These are phyloP conservation scores for Perccottus glenii DNA, from an alignment of 2,113 vertebrate genomes.

Conservation along the genomic window DNA sequence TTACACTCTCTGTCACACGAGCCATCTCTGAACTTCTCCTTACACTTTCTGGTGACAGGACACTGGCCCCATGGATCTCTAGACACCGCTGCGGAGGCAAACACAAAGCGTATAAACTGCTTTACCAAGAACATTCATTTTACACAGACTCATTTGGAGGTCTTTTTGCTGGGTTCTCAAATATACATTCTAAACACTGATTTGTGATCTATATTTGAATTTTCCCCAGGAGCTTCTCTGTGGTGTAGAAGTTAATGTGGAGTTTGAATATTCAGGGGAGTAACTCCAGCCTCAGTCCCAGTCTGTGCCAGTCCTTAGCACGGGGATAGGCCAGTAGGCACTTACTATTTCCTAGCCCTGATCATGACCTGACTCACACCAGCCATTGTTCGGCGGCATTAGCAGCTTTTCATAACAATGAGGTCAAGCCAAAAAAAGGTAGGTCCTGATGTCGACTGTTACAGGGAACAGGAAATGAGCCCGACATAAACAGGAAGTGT, in stretches of 20 bases:
- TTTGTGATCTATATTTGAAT: no score
- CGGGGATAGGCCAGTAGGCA: no score
- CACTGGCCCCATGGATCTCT: constrained; percentile 84
- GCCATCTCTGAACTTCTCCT: constrained; percentile 82
- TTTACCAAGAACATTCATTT: no score
- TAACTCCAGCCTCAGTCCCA: no score
- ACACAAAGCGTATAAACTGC: neutral
- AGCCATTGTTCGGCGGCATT: constrained; percentile 57
- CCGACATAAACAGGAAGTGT: constrained; percentile 82
- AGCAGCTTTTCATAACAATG: constrained; percentile 59
- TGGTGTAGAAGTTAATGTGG: no score
- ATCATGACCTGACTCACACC: constrained; percentile 18
- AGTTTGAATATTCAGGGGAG: no score
- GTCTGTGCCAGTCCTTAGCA: no score
- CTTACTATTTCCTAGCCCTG: no score
- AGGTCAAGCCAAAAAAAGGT: constrained; percentile 42
- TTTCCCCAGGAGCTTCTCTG: no score
- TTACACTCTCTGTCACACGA: constrained; percentile 81
- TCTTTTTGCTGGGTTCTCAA: no score
- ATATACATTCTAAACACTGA: no score
- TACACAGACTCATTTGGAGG: no score
- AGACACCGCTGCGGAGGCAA: constrained; percentile 63
- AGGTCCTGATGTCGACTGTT: constrained; percentile 48
- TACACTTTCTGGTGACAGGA: constrained; percentile 73
- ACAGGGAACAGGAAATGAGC: constrained; percentile 73